Conservation (phyloP, 2,113 vertebrate species). For the Gallinago media region DNA sequence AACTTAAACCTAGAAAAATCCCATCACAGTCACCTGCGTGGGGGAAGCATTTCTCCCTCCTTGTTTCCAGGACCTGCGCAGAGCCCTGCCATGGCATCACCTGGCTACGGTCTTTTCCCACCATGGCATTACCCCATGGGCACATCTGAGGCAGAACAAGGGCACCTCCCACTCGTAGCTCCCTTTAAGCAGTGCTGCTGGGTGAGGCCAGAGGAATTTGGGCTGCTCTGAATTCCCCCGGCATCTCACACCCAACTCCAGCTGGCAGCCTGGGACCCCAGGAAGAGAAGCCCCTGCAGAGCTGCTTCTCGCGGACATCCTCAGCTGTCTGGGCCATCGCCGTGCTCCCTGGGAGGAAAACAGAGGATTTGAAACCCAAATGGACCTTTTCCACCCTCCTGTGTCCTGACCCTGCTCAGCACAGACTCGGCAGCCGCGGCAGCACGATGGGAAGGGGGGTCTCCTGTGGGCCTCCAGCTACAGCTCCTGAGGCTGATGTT, state of each 20-base stretch:
- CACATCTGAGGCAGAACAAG: background rate
- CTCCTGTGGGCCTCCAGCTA: accelerated
- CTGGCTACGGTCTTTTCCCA: accelerated
- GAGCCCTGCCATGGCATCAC: too few species aligned
- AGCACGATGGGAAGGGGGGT: background rate
- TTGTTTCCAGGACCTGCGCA: accelerated
- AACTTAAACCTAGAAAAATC: background rate
- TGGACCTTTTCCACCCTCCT: background rate
- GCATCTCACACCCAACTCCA: background rate
- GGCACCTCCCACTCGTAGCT: accelerated
- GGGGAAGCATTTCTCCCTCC: background rate
- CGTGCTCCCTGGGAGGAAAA: accelerated
- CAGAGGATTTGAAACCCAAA: background rate
- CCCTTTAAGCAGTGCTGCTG: background rate
- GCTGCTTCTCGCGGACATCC: background rate
- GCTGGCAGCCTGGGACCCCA: accelerated
- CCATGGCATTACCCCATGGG: background rate
- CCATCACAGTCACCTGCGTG: accelerated
- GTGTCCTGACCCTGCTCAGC: background rate
- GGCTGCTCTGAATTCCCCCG: background rate
- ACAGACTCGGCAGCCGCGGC: background rate
- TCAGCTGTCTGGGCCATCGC: background rate
- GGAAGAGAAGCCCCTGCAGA: background rate
- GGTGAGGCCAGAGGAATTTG: background rate
- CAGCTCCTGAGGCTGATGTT: background rate